Evolutionary conservation across 2,888 invertebrate species (phyloP).

Genomic region (Ernsta delagoae): DNA sequence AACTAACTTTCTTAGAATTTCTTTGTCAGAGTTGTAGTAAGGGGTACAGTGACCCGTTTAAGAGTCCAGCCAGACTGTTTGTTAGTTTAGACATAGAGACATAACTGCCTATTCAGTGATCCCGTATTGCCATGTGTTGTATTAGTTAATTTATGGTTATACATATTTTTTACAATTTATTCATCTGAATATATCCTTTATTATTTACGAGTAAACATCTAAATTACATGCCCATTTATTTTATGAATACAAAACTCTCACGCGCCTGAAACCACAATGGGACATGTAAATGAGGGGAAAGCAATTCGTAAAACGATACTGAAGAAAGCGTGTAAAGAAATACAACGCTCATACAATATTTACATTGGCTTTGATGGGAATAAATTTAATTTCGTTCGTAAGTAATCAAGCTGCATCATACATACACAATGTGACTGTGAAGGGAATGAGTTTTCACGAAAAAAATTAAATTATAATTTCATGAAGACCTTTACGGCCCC

Average conservation of each 20-base stretch:
- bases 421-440: slow-evolving; percentile 56
- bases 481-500: slow-evolving; percentile 65
- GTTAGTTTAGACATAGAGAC: no score
- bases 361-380: slow-evolving; percentile 40
- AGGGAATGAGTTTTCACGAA: slow-evolving; percentile 52
- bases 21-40: no score
- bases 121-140: no score
- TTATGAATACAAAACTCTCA: slow-evolving; percentile 2
- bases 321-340: slow-evolving; percentile 14
- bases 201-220: not conserved
- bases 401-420: slow-evolving; percentile 53
- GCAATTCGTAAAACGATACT: slow-evolving; percentile 30
- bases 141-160: no score
- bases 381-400: slow-evolving; percentile 48
- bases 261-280: slow-evolving; percentile 15
- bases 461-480: slow-evolving; percentile 82
- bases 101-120: no score
- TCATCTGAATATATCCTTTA: no score
- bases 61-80: no score
- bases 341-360: slow-evolving; percentile 34
- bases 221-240: not conserved
- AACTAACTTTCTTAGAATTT: no score
- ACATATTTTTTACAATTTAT: no score
- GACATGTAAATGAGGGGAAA: slow-evolving; percentile 20
- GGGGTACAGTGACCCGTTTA: no score